Percentiles rank a stretch among this genome's conserved stretches.
These are phyloP conservation scores for Ianthella basta DNA, from an alignment of 37 sponge, comb jelly and placozoan genomes.

Conservation along the genomic window DNA sequence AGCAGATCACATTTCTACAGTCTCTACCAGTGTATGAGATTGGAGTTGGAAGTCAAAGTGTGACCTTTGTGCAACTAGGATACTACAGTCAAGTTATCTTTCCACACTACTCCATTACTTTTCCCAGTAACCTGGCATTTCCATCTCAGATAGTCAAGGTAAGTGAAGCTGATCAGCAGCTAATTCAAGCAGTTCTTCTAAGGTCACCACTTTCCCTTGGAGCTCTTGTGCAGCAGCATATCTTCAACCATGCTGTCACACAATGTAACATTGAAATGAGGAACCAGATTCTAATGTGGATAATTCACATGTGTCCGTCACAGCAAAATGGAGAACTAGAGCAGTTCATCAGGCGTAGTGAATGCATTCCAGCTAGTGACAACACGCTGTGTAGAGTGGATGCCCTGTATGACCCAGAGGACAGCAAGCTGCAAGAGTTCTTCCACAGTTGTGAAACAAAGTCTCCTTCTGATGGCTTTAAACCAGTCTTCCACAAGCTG, in stretches of 20 bases:
- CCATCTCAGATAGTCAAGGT: conserved; percentile 35
- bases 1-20: background rate
- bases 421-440: conserved; percentile 30
- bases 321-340: background rate
- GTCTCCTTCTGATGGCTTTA: conserved; percentile 44
- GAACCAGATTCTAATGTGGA: conserved; percentile 45
- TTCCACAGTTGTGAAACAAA: conserved; percentile 29
- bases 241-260: conserved; percentile 13
- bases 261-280: background rate
- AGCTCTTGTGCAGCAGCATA: conserved; percentile 13
- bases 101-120: conserved; percentile 1
- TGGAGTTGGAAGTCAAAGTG: conserved; percentile 28
- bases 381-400: background rate
- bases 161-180: background rate
- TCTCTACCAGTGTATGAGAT: conserved; percentile 48
- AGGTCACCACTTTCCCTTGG: conserved; percentile 1
- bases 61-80: background rate
- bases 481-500: conserved; percentile 6
- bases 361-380: background rate
- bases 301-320: conserved; percentile 19
- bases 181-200: conserved; percentile 14
- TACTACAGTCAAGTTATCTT: conserved; percentile 20
- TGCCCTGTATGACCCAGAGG: conserved; percentile 48
- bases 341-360: background rate
- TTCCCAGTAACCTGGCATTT: conserved; percentile 20